A percentile compares a stretch with the other conserved stretches of the same genome.
These are phyloP conservation scores for Lontra canadensis DNA, from an alignment of 2,113 vertebrate genomes.

Conservation along the genomic window DNA sequence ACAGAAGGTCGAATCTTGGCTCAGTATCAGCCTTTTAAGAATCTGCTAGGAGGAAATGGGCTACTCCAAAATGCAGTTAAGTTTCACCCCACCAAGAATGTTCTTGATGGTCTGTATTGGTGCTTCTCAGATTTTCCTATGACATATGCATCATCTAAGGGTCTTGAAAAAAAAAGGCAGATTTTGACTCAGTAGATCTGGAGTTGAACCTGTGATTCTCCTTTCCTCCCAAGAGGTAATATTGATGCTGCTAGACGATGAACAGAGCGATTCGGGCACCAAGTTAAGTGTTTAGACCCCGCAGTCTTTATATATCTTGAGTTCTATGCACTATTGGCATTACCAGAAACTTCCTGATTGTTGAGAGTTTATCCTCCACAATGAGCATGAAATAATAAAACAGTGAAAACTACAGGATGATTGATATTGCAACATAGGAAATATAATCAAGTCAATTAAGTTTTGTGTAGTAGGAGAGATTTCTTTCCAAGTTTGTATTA, in stretches of 20 bases:
- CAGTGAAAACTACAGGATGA: background rate
- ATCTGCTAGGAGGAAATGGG: background rate
- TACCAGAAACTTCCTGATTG: background rate
- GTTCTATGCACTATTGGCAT: background rate
- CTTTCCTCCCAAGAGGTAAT: background rate
- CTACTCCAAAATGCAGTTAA: background rate
- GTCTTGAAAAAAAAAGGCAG: slow-evolving; percentile 17
- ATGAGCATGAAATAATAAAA: background rate
- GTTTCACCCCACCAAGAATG: background rate
- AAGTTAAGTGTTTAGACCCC: background rate
- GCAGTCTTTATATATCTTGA: background rate
- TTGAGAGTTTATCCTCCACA: background rate
- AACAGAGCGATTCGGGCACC: background rate
- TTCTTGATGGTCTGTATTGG: background rate
- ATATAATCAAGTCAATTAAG: background rate
- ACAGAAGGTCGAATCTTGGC: background rate
- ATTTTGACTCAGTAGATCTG: background rate
- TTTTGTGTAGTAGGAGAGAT: background rate
- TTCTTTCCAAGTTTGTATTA: background rate
- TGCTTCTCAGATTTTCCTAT: background rate
- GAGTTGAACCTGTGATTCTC: background rate
- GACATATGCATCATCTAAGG: background rate
- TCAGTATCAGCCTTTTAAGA: background rate
- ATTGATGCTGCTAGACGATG: background rate
- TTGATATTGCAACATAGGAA: background rate